Conservation (phyloP, 2,797 vertebrate species). For the Carapus acus region DNA sequence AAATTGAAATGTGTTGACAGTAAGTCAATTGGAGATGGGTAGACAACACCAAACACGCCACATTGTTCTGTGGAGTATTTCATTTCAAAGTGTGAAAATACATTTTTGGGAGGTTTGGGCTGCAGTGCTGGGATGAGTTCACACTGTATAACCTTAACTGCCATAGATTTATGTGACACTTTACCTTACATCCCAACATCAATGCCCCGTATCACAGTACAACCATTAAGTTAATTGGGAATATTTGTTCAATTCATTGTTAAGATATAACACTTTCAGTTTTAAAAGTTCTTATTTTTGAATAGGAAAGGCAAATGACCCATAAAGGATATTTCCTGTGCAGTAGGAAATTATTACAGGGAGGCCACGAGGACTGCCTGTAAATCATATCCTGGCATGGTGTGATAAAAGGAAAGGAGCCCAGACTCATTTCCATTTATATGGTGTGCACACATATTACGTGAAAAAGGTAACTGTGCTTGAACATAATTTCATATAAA, state of each 20-base stretch:
- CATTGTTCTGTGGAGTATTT: too few species aligned
- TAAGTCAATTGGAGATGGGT: too few species aligned
- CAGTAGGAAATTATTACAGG: conserved; percentile 45
- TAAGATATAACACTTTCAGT: conserved; percentile 9
- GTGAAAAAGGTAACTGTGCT: conserved; percentile 52
- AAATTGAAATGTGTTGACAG: too few species aligned
- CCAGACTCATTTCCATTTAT: conserved; percentile 70
- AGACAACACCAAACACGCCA: too few species aligned
- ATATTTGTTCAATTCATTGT: conserved; percentile 14
- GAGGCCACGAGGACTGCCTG: conserved; percentile 43
- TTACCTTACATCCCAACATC: too few species aligned
- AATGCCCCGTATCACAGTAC: too few species aligned
- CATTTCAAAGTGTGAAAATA: too few species aligned
- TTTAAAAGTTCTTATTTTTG: conserved; percentile 22
- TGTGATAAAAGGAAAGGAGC: conserved; percentile 57
- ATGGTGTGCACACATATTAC: conserved; percentile 61
- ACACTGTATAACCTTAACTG: too few species aligned
- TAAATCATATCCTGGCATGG: conserved; percentile 56
- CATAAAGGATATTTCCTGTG: conserved; percentile 32
- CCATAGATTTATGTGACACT: too few species aligned
- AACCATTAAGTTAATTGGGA: too few species aligned
- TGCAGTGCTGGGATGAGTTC: too few species aligned
- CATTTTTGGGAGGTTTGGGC: too few species aligned
- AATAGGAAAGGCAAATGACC: conserved; percentile 34
- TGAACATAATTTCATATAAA: conserved; percentile 62